phyloP scores from a whole-genome alignment of 2,888 invertebrate genomes.

The Lobophora halterata region DNA sequence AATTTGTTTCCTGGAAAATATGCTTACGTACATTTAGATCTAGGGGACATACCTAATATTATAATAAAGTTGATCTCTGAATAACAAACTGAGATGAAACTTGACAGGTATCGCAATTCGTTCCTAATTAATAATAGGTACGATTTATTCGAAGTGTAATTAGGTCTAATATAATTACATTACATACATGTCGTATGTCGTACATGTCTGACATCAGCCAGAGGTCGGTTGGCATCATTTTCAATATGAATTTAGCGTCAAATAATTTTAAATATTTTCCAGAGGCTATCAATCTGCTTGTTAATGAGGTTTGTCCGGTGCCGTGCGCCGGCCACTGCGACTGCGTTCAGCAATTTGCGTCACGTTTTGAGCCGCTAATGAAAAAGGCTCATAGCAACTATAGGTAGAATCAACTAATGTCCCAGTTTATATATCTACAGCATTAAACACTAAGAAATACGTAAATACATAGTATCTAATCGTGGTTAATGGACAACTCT shows the following conservation, averaged over 20 bases:
- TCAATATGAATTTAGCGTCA: conserved; percentile 71
- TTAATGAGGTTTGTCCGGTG: conserved; percentile 73
- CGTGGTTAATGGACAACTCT: conserved; percentile 6
- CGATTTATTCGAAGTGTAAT: no score
- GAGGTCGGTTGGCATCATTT: conserved; percentile 47
- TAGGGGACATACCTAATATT: no score
- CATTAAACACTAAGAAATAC: conserved; percentile 6
- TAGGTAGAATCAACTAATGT: conserved; percentile 28
- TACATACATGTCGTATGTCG: conserved; percentile 36
- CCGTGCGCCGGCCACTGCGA: conserved; percentile 42
- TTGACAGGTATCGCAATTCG: no score
- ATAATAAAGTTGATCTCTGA: no score
- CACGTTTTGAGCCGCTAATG: conserved; percentile 65
- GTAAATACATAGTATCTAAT: neutral
- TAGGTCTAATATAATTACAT: no score
- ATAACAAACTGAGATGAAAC: no score
- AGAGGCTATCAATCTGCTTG: conserved; percentile 69
- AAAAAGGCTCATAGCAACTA: conserved; percentile 50
- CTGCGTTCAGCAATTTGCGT: conserved; percentile 69
- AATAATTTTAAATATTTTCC: conserved; percentile 74
- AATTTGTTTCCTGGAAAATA: neutral
- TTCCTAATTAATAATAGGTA: no score
- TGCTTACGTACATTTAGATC: no score
- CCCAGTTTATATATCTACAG: conserved; percentile 29
- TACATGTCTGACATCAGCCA: conserved; percentile 36